These are phyloP conservation scores for Nothobranchius kuhntae DNA, from an alignment of 2,113 vertebrate species.

Conservation along the genomic window DNA sequence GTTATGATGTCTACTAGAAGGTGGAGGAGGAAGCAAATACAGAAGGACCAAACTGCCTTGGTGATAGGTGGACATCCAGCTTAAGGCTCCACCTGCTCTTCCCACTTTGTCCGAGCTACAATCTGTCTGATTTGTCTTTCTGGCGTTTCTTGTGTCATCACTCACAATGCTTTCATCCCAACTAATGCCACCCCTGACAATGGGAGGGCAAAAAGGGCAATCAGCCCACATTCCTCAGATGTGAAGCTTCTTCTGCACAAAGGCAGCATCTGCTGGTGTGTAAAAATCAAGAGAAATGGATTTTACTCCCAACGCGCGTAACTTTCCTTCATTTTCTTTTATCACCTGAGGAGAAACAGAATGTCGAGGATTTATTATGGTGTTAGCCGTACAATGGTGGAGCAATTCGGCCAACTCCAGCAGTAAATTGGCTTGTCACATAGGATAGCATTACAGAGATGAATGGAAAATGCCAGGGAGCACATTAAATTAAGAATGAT, in stretches of 20 bases:
- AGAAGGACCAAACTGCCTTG: slow-evolving; percentile 30
- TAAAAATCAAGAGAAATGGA: slow-evolving; percentile 57
- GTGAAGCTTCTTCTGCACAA: slow-evolving; percentile 34
- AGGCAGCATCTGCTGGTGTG: neutral
- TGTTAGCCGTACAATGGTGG: slow-evolving; percentile 53
- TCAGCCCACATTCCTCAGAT: slow-evolving; percentile 45
- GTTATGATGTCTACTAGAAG: neutral
- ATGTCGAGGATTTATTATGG: slow-evolving; percentile 60
- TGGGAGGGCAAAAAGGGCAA: slow-evolving; percentile 41
- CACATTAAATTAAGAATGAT: slow-evolving; percentile 71
- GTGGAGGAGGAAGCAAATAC: slow-evolving; percentile 4
- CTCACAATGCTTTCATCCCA: slow-evolving; percentile 48
- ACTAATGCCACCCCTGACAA: slow-evolving; percentile 53
- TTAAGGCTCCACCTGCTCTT: slow-evolving; percentile 39
- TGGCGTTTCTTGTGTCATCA: slow-evolving; percentile 50
- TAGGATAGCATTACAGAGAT: slow-evolving; percentile 57
- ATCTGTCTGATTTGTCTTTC: slow-evolving; percentile 57
- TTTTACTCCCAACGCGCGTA: slow-evolving; percentile 24
- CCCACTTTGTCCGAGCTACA: slow-evolving; percentile 41
- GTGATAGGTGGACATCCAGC: slow-evolving; percentile 38
- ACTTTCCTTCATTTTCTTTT: slow-evolving; percentile 53
- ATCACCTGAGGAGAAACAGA: slow-evolving; percentile 48
- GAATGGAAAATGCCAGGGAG: slow-evolving; percentile 60
- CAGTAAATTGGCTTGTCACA: slow-evolving; percentile 72
- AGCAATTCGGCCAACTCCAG: slow-evolving; percentile 61